Conservation (phyloP, 2,113 vertebrate species). For the Garra rufa region DNA sequence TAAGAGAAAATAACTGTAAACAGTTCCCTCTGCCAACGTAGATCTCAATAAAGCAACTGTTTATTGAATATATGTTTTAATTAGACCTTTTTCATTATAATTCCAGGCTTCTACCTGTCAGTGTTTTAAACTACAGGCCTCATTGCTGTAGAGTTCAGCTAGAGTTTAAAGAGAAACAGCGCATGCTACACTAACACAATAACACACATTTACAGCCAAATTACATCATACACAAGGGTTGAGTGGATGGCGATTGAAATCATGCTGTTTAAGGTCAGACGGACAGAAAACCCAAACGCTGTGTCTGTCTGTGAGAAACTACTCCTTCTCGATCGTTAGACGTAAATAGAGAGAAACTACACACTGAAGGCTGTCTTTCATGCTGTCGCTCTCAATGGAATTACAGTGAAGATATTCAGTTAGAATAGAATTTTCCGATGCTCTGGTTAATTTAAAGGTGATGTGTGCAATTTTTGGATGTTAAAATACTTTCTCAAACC, state of each 20-base stretch:
- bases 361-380: constrained; percentile 1
- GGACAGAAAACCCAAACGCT: constrained; percentile 10
- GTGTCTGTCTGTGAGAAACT: constrained; percentile 2
- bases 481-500: background rate
- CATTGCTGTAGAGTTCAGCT: constrained; percentile 45
- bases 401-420: constrained; percentile 12
- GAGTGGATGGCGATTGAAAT: constrained; percentile 46
- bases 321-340: background rate
- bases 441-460: constrained; percentile 26
- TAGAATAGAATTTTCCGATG: background rate
- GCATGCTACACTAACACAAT: constrained; percentile 33
- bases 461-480: background rate
- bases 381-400: constrained; percentile 4
- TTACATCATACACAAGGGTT: constrained; percentile 45
- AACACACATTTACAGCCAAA: constrained; percentile 16
- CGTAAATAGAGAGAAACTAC: constrained; percentile 16
- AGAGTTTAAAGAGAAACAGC: constrained; percentile 42
- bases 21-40: constrained; percentile 16
- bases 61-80: constrained; percentile 56
- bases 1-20: constrained; percentile 32
- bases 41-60: constrained; percentile 52
- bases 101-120: constrained; percentile 41
- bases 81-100: constrained; percentile 40
- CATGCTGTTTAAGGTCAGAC: constrained; percentile 48
- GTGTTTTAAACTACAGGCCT: constrained; percentile 41